phyloP scores from a whole-genome alignment of 2,888 invertebrate genomes.

The Eulithis prunata region DNA sequence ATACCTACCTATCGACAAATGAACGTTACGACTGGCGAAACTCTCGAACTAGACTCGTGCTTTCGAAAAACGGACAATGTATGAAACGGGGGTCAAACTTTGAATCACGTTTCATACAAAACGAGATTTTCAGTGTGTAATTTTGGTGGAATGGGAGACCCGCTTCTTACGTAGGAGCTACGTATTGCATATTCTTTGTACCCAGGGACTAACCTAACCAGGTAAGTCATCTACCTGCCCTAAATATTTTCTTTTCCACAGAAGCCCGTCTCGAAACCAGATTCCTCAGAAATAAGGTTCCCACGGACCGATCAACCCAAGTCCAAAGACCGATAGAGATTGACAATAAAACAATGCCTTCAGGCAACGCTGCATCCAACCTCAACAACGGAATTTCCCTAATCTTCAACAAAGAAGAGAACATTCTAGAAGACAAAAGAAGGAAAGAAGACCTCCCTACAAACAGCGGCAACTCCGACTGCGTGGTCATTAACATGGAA shows the following conservation, averaged over 20 bases:
- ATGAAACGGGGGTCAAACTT: no score
- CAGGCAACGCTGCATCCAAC: slow-evolving; percentile 3
- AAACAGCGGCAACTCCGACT: slow-evolving; percentile 1
- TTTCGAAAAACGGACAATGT: no score
- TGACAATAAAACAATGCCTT: slow-evolving; percentile 3
- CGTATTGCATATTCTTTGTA: no score
- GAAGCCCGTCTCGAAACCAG: slow-evolving; percentile 59
- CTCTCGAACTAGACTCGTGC: no score
- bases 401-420: slow-evolving; percentile 52
- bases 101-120: no score
- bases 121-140: no score
- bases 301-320: slow-evolving; percentile 54
- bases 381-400: slow-evolving; percentile 47
- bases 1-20: no score
- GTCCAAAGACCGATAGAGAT: slow-evolving; percentile 42
- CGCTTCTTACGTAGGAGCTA: no score
- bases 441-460: slow-evolving; percentile 20
- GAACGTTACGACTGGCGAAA: no score
- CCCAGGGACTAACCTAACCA: no score
- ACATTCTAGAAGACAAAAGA: slow-evolving; percentile 38
- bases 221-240: no score
- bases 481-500: slow-evolving; percentile 14
- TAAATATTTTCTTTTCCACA: slow-evolving; percentile 35
- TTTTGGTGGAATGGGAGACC: no score
- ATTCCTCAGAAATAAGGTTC: slow-evolving; percentile 48